These are phyloP conservation scores for Melangyna quadrimaculata DNA, from an alignment of 2,888 invertebrate genomes.

Conservation along the genomic window DNA sequence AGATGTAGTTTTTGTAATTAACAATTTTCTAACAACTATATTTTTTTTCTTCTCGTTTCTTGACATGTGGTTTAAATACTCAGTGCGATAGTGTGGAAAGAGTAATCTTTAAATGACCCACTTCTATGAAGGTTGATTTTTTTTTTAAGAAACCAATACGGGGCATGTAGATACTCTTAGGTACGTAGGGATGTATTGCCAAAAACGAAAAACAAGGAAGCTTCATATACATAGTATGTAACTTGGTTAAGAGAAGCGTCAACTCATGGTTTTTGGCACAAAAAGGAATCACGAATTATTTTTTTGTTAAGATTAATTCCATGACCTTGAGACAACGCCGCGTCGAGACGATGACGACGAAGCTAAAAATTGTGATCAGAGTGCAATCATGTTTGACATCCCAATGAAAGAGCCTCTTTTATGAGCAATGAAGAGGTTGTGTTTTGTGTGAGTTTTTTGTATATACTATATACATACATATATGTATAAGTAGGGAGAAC, in stretches of 20 bases:
- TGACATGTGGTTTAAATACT: too few species aligned
- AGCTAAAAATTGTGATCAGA: conserved; percentile 14
- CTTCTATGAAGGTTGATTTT: too few species aligned
- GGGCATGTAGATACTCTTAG: too few species aligned
- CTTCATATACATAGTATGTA: not conserved
- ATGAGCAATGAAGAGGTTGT: not conserved
- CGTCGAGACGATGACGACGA: conserved; percentile 11
- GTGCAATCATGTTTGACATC: conserved; percentile 28
- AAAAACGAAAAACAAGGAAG: not conserved
- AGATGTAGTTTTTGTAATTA: too few species aligned
- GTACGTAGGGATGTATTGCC: too few species aligned
- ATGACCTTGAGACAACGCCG: not conserved
- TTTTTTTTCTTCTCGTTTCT: too few species aligned
- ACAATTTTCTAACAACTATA: too few species aligned
- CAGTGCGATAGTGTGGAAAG: too few species aligned
- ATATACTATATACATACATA: not conserved
- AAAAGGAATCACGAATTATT: not conserved
- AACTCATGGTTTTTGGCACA: not conserved
- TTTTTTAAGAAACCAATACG: not conserved
- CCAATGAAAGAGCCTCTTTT: conserved; percentile 28
- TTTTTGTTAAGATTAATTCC: not conserved
- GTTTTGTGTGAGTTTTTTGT: not conserved
- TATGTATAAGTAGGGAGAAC: not conserved
- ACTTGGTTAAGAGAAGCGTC: not conserved
- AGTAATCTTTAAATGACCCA: too few species aligned